A percentile compares a stretch with the other conserved stretches of the same genome.
Conservation (phyloP, 2,888 invertebrate species). For the Drosophila quinaria region DNA sequence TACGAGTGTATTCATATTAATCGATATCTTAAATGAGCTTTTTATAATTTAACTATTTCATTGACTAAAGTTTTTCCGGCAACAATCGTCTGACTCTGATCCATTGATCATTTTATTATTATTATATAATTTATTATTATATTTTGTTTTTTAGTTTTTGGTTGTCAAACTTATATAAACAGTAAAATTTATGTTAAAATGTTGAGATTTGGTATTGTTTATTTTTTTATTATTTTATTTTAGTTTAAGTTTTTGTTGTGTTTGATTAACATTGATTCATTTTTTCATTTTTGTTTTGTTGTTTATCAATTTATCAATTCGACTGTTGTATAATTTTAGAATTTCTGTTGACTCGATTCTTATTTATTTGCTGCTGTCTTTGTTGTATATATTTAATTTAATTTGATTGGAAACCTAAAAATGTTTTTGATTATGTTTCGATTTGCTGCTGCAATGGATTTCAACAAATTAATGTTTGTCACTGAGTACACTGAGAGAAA, state of each 20-base stretch:
- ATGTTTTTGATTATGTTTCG: slow-evolving; percentile 79
- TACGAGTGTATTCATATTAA: slow-evolving; percentile 16
- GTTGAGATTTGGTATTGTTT: slow-evolving; percentile 60
- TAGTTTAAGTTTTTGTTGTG: slow-evolving; percentile 43
- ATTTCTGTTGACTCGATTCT: slow-evolving; percentile 61
- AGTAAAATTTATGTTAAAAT: slow-evolving; percentile 81
- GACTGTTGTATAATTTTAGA: slow-evolving; percentile 60
- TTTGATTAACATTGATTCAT: slow-evolving; percentile 71
- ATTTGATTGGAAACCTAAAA: slow-evolving; percentile 81
- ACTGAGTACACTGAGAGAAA: slow-evolving; percentile 64
- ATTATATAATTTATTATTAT: slow-evolving; percentile 33
- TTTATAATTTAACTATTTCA: slow-evolving; percentile 63
- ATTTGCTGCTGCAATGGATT: slow-evolving; percentile 57
- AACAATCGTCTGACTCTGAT: slow-evolving; percentile 34
- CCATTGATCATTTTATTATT: slow-evolving; percentile 17
- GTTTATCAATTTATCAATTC: slow-evolving; percentile 55
- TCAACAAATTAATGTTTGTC: slow-evolving; percentile 20
- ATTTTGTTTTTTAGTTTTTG: slow-evolving; percentile 23
- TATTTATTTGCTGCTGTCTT: slow-evolving; percentile 41
- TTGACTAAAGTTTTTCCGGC: slow-evolving; percentile 61
- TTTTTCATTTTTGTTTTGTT: too few species aligned
- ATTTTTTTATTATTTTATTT: slow-evolving; percentile 21
- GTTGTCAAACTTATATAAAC: slow-evolving; percentile 75
- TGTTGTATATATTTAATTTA: slow-evolving; percentile 62
- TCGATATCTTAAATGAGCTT: slow-evolving; percentile 44